These are phyloP conservation scores for Euphonia xanthogaster DNA, from an alignment of 2,797 vertebrate genomes.

Conservation along the genomic window DNA sequence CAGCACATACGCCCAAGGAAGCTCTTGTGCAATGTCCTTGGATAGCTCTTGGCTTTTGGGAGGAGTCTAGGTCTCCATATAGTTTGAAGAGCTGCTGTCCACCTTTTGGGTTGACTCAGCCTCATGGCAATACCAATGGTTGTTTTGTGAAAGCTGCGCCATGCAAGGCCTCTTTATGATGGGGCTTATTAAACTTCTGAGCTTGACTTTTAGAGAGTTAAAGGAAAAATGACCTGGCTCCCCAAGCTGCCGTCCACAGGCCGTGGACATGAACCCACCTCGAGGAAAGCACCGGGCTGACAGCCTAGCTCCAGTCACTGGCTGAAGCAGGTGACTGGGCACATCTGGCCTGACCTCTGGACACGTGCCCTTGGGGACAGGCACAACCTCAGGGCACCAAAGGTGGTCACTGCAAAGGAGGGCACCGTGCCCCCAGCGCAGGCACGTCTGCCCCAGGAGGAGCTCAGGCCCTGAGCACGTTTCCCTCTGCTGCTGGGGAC, in stretches of 20 bases:
- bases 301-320: neutral
- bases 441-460: neutral
- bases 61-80: neutral
- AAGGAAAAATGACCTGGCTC: neutral
- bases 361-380: neutral
- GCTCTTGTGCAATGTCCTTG: neutral
- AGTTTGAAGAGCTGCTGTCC: neutral
- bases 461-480: accelerated
- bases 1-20: neutral
- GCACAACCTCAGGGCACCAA: too few relatives aligned
- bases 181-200: neutral
- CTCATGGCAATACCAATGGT: neutral
- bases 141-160: neutral
- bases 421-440: accelerated
- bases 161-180: accelerated
- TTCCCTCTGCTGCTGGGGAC: neutral
- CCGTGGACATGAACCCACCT: accelerated
- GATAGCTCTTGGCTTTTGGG: neutral
- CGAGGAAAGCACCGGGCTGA: accelerated
- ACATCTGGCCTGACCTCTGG: accelerated
- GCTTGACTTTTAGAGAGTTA: neutral
- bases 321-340: neutral
- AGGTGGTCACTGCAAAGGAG: neutral
- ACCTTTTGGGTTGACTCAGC: neutral
- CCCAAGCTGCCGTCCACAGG: accelerated